A percentile compares a stretch with the other conserved stretches of the same genome.
Conservation (phyloP, 2,113 vertebrate species). For the Columbina picui region DNA sequence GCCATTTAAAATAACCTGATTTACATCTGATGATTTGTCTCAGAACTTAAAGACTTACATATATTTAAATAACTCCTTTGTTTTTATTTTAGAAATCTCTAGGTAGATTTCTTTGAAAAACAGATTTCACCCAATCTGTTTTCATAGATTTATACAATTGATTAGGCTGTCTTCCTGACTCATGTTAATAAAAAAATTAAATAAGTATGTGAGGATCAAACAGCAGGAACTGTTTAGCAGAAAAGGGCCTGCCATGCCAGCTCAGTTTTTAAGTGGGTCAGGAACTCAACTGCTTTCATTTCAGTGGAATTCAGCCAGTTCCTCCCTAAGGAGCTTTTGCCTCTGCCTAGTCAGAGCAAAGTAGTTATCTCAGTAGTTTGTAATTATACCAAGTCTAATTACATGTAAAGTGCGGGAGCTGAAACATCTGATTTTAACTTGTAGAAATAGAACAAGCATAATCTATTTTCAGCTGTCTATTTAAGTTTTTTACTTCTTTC, state of each 20-base stretch:
- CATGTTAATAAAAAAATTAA: neutral
- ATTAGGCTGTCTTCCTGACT: neutral
- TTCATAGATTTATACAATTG: neutral
- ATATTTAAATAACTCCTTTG: neutral
- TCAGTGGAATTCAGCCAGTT: neutral
- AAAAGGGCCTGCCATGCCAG: neutral
- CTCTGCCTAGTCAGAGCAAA: neutral
- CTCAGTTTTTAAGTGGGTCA: neutral
- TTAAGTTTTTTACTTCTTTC: neutral
- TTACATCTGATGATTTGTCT: neutral
- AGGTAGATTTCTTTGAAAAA: neutral
- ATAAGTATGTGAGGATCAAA: neutral
- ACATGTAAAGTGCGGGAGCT: neutral
- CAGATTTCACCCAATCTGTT: neutral
- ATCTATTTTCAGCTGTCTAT: slow-evolving; percentile 1
- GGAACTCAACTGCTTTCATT: neutral
- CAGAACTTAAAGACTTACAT: neutral
- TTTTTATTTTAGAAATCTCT: neutral
- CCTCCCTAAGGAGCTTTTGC: neutral
- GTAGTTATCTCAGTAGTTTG: neutral
- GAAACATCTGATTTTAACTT: slow-evolving; percentile 12
- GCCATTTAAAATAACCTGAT: neutral
- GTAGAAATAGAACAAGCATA: slow-evolving; percentile 15
- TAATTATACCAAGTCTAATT: neutral
- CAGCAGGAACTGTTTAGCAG: neutral